Conservation (phyloP, 1,140 invertebrate species). For the Camponotus floridanus region DNA sequence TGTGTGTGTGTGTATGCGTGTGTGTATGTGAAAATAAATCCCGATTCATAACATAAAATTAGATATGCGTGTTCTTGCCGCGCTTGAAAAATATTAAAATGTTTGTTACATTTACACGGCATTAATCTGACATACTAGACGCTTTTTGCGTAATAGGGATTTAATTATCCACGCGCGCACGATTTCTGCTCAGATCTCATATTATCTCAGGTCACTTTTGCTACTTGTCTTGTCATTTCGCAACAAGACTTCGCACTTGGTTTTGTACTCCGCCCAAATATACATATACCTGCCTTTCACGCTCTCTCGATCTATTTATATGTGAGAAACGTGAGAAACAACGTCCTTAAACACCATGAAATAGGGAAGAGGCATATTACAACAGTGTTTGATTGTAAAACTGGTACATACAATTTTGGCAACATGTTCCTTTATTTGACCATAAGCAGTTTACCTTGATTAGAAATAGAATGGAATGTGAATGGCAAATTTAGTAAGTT, state of each 20-base stretch:
- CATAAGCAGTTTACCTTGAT: conserved; percentile 21
- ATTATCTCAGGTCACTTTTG: neutral
- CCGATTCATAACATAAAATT: neutral
- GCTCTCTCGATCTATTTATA: neutral
- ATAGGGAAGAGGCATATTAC: neutral
- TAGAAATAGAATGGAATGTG: conserved; percentile 14
- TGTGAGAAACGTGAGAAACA: conserved; percentile 34
- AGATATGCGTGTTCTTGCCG: neutral
- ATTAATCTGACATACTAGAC: neutral
- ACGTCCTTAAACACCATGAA: neutral
- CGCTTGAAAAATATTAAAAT: neutral
- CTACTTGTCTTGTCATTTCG: conserved; percentile 3
- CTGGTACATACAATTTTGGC: conserved; percentile 21
- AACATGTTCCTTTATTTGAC: conserved; percentile 13
- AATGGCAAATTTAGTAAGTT: conserved; percentile 10
- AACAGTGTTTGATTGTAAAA: conserved; percentile 2
- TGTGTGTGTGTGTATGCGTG: too few species aligned
- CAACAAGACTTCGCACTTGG: neutral
- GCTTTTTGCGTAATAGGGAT: conserved; percentile 33
- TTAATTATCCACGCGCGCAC: neutral
- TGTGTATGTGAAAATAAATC: too few species aligned
- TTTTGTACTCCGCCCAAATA: neutral
- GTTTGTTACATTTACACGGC: neutral
- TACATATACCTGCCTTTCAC: conserved; percentile 16
- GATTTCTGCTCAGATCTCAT: neutral